These are phyloP conservation scores for Cosmia pyralina DNA, from an alignment of 2,888 invertebrate species.

Conservation along the genomic window DNA sequence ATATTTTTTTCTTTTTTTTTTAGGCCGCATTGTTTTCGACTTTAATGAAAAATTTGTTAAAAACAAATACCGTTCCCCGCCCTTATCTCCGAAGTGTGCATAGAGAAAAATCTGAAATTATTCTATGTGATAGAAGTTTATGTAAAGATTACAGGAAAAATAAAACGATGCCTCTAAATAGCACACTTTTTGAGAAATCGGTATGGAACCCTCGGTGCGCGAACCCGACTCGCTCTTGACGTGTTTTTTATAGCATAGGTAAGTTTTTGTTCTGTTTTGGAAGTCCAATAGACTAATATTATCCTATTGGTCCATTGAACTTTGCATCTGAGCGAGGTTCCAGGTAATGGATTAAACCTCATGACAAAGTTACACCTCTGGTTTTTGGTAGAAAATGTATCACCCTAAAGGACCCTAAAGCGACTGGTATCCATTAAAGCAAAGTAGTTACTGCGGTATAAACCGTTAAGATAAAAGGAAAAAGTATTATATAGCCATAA, in stretches of 20 bases:
- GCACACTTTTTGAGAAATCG: no score
- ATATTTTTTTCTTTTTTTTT: no score
- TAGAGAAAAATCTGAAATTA: no score
- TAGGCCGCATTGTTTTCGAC: no score
- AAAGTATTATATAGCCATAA: slow-evolving; percentile 4
- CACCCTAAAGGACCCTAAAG: slow-evolving; percentile 1
- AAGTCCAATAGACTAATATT: neutral
- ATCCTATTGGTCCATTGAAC: neutral
- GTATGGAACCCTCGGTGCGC: no score
- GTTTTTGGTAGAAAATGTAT: neutral
- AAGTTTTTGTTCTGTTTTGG: neutral
- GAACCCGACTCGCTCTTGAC: no score
- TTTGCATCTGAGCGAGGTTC: neutral
- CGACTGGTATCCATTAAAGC: slow-evolving; percentile 3
- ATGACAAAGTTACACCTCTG: neutral
- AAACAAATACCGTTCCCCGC: no score
- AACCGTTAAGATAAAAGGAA: slow-evolving; percentile 1
- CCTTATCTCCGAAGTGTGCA: no score
- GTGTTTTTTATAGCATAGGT: neutral
- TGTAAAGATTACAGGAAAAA: no score
- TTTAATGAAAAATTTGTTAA: no score
- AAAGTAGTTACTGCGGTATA: neutral
- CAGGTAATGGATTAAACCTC: neutral
- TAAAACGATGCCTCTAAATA: no score
- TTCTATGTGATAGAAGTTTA: no score